Evolutionary conservation across 2,113 vertebrate species (phyloP), one percentile per base, ranked within the genome.

Genomic region (Tenebrosternarchus preto): DNA sequence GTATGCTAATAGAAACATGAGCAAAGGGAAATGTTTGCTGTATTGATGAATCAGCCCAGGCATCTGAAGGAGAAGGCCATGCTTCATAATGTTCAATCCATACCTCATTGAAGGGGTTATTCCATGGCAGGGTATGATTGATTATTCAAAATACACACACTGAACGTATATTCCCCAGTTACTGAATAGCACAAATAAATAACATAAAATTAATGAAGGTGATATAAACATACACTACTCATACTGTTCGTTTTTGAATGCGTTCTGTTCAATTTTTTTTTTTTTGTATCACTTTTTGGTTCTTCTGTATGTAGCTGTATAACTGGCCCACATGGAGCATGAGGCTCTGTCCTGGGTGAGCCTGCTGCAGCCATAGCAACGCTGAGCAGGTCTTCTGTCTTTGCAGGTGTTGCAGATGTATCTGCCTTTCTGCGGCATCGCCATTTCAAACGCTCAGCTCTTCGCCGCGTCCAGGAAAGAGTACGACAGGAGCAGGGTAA

Each of bases 371-470:
- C 84, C 11, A 36, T 6, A 6, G 3, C 6, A 77, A 19, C 29
- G 59, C 9, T 72, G 69, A 80, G 46, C 20, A 74, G 24, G 11
- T 87, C n/a, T 86, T 87, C 36, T 85, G n/a, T 83, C 33, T 87
- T 81, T 68, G 75, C 90, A 99, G 98, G 97, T 99, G 76, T 95
- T 99, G 94, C 95, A 98, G 93, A 99, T 99, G 97, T 99, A 98
- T 85, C 95, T 99, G 81, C 98, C 98, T 0, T 99, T 99, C 88
- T 99, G 98, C 87, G 98, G 98, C 33, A 99, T 99, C 46, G 97
- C 97, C 20, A 99, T 99, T 90, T 96, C 96, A 81, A 99, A 99
- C 25, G 98, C 97, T 84, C 97, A 98, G 82, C 94, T 99, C 9
- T 99, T 99, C 86, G 95, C 96, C 64, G 98, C 97, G 77, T 99